These are phyloP conservation scores for Thysanoteuthis rhombus DNA, from an alignment of 2,888 invertebrate genomes.

Conservation along the genomic window DNA sequence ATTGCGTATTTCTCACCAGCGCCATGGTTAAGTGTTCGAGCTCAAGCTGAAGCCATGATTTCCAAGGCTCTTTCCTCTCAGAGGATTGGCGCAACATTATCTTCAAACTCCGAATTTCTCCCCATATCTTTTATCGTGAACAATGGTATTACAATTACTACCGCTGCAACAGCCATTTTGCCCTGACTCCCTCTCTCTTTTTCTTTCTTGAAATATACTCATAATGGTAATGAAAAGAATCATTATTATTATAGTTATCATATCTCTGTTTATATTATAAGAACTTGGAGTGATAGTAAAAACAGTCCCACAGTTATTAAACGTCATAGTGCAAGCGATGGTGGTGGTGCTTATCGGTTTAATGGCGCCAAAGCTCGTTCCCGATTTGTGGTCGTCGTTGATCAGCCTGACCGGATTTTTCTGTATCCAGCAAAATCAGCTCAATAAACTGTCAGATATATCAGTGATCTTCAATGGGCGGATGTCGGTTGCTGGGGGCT, in stretches of 20 bases:
- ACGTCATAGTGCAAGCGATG: neutral
- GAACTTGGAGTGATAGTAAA: neutral
- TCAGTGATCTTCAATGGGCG: neutral
- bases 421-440: neutral
- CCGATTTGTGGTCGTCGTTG: neutral
- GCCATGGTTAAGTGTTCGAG: no score
- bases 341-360: neutral
- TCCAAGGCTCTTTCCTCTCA: no score
- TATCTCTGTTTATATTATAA: neutral
- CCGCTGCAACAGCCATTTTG: neutral
- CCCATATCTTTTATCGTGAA: no score
- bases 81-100: no score
- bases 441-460: neutral
- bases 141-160: no score
- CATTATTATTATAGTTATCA: neutral
- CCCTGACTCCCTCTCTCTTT: neutral
- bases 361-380: neutral
- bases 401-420: neutral
- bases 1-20: no score
- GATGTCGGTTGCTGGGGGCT: slow-evolving; percentile 12
- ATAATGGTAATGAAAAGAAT: no score
- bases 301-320: neutral
- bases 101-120: no score
- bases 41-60: no score
- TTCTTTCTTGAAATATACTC: no score